phyloP scores from a whole-genome alignment of 1,140 invertebrate genomes.

The Calephelis virginiensis region DNA sequence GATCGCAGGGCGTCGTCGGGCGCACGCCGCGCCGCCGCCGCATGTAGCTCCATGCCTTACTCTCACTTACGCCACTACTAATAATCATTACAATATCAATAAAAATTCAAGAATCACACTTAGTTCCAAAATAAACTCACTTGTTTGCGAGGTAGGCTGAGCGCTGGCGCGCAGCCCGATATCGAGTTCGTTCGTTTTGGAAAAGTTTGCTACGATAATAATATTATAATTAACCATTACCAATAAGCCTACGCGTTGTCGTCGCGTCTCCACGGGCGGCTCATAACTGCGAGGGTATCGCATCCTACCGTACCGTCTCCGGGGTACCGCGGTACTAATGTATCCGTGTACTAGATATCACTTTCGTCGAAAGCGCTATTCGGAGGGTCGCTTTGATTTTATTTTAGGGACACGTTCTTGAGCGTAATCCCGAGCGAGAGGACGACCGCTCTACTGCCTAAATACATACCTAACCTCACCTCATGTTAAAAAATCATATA shows the following conservation, averaged over 20 bases:
- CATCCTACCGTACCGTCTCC: slow-evolving; percentile 29
- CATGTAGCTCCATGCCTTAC: slow-evolving; percentile 56
- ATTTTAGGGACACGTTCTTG: slow-evolving; percentile 32
- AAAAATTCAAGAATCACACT: slow-evolving; percentile 83
- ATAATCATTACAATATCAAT: slow-evolving; percentile 78
- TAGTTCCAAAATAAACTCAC: slow-evolving; percentile 85
- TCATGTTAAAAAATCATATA: slow-evolving; percentile 78
- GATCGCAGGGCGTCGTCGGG: slow-evolving; percentile 33
- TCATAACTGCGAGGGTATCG: slow-evolving; percentile 38
- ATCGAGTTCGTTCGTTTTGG: slow-evolving; percentile 84
- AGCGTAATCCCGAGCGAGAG: slow-evolving; percentile 55
- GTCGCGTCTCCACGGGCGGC: slow-evolving; percentile 73
- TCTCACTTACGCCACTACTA: slow-evolving; percentile 75
- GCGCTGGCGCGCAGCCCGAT: slow-evolving; percentile 81
- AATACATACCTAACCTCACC: slow-evolving; percentile 73
- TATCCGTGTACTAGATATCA: slow-evolving; percentile 26
- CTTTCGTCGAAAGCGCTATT: slow-evolving; percentile 27
- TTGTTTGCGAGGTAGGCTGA: slow-evolving; percentile 84
- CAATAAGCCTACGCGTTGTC: slow-evolving; percentile 76
- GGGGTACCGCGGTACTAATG: slow-evolving; percentile 21
- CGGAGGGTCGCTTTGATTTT: slow-evolving; percentile 35
- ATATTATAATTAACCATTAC: slow-evolving; percentile 77
- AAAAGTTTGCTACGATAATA: slow-evolving; percentile 81
- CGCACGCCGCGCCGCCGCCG: slow-evolving; percentile 36
- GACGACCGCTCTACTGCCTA: slow-evolving; percentile 76